Percentiles rank a stretch among this genome's conserved stretches.
These are phyloP conservation scores for Calliopum simillimum DNA, from an alignment of 2,888 invertebrate genomes.

Conservation along the genomic window DNA sequence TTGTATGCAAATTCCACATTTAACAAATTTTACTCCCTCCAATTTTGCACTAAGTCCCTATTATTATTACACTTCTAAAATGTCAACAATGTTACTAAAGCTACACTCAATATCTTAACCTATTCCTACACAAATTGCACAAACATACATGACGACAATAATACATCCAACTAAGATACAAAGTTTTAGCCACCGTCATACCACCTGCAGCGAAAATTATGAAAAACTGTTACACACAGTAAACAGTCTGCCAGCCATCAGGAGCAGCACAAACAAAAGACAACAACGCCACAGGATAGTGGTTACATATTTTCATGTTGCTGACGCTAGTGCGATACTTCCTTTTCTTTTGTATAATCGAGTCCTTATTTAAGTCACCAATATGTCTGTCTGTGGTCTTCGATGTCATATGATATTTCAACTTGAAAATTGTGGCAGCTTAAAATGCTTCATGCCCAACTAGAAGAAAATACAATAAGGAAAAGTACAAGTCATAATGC, in stretches of 20 bases:
- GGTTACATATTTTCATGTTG: background rate
- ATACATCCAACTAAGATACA: constrained; percentile 17
- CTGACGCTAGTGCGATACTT: background rate
- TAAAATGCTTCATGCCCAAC: background rate
- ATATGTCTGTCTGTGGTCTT: background rate
- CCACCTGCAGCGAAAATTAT: constrained; percentile 15
- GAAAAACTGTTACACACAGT: background rate
- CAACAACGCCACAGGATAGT: background rate
- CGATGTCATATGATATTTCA: background rate
- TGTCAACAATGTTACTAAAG: background rate
- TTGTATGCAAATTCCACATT: too few relatives aligned
- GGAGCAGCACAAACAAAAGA: background rate
- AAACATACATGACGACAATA: background rate
- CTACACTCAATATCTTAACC: constrained; percentile 10
- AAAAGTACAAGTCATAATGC: too few relatives aligned
- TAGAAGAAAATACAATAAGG: too few relatives aligned
- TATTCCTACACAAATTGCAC: too few relatives aligned
- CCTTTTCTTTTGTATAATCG: background rate
- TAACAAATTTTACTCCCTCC: too few relatives aligned
- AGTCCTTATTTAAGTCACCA: constrained; percentile 14
- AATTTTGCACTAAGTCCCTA: too few relatives aligned
- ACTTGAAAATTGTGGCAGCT: constrained; percentile 23
- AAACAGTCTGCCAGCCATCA: background rate
- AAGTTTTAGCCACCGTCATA: constrained; percentile 44
- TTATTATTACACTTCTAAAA: background rate